Conservation (phyloP, 2,113 vertebrate species). For the Gavialis gangeticus region DNA sequence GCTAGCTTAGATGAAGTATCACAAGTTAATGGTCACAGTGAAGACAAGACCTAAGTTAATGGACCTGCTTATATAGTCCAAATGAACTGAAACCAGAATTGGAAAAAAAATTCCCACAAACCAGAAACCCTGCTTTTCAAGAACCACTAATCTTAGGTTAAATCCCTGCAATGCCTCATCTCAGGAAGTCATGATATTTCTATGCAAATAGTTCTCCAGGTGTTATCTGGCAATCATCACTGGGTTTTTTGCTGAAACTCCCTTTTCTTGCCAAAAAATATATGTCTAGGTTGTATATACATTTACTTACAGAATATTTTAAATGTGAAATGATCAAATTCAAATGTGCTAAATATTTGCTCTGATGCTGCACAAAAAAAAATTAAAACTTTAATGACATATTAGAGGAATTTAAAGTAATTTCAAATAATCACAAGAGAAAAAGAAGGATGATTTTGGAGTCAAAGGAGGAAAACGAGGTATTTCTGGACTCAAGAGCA, state of each 20-base stretch:
- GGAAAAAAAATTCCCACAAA: neutral
- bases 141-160: accelerated
- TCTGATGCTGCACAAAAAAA: neutral
- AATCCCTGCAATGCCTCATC: neutral
- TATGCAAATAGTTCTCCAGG: neutral
- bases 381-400: neutral
- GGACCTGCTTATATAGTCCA: neutral
- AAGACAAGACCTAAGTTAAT: neutral
- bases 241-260: neutral
- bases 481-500: neutral
- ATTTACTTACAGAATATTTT: neutral
- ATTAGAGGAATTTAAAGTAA: neutral
- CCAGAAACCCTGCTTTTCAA: neutral
- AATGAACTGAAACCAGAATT: neutral
- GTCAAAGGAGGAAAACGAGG: neutral
- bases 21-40: neutral
- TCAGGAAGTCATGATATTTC: neutral
- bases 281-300: neutral
- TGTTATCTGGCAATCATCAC: neutral
- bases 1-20: accelerated
- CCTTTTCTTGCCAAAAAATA: neutral
- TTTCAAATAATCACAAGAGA: neutral
- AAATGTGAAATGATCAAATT: neutral
- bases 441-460: neutral
- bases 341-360: neutral